Base-by-base conservation (phyloP, 2,797 vertebrate genomes). In the Takifugu ocellatus region DNA sequence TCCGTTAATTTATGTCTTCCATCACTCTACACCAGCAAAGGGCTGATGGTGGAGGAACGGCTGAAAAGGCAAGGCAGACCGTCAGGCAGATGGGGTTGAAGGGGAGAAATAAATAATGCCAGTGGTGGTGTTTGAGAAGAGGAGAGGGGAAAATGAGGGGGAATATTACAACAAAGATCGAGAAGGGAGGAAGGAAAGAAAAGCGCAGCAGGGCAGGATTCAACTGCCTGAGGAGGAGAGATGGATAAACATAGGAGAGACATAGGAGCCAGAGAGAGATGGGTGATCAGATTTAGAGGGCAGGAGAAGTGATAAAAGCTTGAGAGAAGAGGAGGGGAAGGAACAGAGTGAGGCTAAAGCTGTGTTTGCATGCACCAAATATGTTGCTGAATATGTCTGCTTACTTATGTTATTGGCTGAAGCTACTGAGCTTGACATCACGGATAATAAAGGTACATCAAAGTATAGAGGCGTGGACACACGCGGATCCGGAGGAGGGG, bases 1-100 rank as follows among this genome's bases (percentile, higher is more conserved):
- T 83, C 69, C 83, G 78, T 84, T 86, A 87, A 87, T 89, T 89
- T 86, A 84, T 83, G 77, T 71, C 75, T 64, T 73, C 78, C 79
- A 77, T 82, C 75, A 66, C 79, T 64, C 70, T 77, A 72, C 80
- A 83, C 84, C 82, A 84, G 83, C 77, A 72, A 61, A 73, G 65
- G 78, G 79, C 69, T 79, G 78, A 82, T 42, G 77, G 75, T 57
- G 74, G 75, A 85, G 83, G 79, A 81, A 78, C 58, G 64, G 71
- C 78, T 73, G 74, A 66, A 78, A 57, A 75, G 52, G 68, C 61
- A 74, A 39, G 63, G 66, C 70, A 69, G 77, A 75, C 66, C 57
- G 48, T 80, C 82, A 83, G 76, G 85, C 76, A 70, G 81, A 85
- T 81, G 79, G 78, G 82, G 72, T 63, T 68, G 56, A 25, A 0